Evolutionary conservation across 2,113 vertebrate species (phyloP).

Genomic region (Sylvia atricapilla): DNA sequence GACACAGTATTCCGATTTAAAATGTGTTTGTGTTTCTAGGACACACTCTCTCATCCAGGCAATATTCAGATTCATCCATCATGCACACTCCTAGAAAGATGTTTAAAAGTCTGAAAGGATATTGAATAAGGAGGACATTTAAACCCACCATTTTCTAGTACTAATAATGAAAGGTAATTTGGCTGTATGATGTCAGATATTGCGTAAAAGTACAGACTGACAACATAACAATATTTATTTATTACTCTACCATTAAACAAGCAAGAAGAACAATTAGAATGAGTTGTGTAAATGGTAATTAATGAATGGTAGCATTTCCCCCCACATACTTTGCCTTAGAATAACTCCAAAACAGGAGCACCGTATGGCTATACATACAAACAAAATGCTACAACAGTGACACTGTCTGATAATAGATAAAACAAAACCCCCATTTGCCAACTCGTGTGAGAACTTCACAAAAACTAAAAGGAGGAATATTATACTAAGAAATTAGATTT

Average conservation of each 20-base stretch:
- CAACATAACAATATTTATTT: not conserved
- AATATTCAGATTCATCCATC: not conserved
- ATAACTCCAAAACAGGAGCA: not conserved
- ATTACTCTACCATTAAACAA: not conserved
- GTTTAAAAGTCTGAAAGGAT: not conserved
- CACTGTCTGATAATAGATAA: not conserved
- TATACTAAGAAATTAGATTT: not conserved
- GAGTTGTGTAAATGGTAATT: not conserved
- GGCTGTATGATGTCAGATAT: not conserved
- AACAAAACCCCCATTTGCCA: not conserved
- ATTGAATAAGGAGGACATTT: not conserved
- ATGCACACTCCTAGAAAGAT: not conserved
- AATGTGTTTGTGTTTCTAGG: not conserved
- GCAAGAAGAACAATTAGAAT: not conserved
- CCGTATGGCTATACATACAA: not conserved
- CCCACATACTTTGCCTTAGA: not conserved
- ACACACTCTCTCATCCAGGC: not conserved
- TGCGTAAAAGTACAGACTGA: not conserved
- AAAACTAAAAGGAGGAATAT: not conserved
- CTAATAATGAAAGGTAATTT: not conserved
- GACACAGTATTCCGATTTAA: not conserved
- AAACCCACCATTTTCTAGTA: not conserved
- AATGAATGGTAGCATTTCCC: not conserved
- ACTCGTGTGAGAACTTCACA: not conserved
- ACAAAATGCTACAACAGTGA: not conserved